phyloP scores from a whole-genome alignment of 2,888 invertebrate species.

The Drosophila vallismaia region DNA sequence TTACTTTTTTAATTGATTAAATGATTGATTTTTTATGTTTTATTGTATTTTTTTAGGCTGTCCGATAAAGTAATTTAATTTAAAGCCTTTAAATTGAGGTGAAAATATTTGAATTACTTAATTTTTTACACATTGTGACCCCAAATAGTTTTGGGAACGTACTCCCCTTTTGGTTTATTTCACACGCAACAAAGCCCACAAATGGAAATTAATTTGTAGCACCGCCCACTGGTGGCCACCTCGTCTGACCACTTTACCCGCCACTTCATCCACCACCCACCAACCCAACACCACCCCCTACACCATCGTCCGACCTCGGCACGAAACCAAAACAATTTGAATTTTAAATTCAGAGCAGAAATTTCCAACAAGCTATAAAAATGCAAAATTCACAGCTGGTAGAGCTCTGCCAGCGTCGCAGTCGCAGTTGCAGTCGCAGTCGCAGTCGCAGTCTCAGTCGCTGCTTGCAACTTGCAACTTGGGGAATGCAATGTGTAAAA shows the following conservation, averaged over 20 bases:
- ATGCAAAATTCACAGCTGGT: conserved; percentile 71
- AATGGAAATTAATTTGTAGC: conserved; percentile 39
- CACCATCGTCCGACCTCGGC: conserved; percentile 9
- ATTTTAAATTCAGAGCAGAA: conserved; percentile 52
- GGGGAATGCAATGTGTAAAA: conserved; percentile 64
- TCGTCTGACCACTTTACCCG: neutral
- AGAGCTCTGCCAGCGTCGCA: conserved; percentile 17
- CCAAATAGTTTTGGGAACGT: neutral
- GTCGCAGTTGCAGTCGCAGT: neutral
- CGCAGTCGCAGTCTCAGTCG: neutral
- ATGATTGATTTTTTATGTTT: neutral
- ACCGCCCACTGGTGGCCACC: conserved; percentile 5
- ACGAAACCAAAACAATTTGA: conserved; percentile 44
- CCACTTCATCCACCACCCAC: neutral
- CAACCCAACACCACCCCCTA: conserved; percentile 1
- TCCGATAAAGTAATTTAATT: neutral
- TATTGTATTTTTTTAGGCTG: neutral
- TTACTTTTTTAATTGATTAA: neutral
- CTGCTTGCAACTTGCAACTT: neutral
- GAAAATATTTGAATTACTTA: conserved; percentile 4
- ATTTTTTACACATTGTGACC: conserved; percentile 6
- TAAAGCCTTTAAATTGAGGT: neutral
- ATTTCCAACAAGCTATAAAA: conserved; percentile 62
- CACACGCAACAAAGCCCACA: conserved; percentile 33
- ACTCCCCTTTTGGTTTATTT: neutral